Evolutionary conservation across 1,140 invertebrate species (phyloP).

Genomic region (Bombus superbus): DNA sequence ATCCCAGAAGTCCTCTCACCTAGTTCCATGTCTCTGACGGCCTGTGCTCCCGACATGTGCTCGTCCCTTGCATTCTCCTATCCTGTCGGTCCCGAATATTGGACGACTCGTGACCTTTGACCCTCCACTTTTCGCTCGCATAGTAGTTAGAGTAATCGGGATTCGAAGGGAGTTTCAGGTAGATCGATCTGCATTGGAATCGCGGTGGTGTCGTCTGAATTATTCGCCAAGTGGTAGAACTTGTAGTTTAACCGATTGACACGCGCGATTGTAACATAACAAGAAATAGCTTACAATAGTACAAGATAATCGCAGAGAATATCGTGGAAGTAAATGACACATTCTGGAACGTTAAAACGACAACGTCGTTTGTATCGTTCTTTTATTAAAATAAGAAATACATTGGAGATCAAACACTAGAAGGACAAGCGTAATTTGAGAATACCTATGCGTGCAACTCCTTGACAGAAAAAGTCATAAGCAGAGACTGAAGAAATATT

Average conservation of each 20-base stretch:
- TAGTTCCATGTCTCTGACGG: constrained; percentile 57
- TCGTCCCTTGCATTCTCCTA: constrained; percentile 50
- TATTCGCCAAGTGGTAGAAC: not conserved
- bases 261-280: no score
- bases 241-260: no score
- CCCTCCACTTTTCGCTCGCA: not conserved
- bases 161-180: not conserved
- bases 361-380: no score
- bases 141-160: constrained; percentile 13
- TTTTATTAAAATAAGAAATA: no score
- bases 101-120: not conserved
- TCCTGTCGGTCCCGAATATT: constrained; percentile 57
- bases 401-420: not conserved
- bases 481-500: not conserved
- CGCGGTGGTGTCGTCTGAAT: not conserved
- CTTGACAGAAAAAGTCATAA: not conserved
- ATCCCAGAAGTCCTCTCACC: constrained; percentile 68
- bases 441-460: not conserved
- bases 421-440: not conserved
- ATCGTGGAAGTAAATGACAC: no score
- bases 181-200: not conserved
- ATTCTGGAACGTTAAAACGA: no score
- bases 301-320: no score
- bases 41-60: constrained; percentile 37
- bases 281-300: no score